Conservation (phyloP, 2,797 vertebrate genomes). For the Coregonus suidteri region DNA sequence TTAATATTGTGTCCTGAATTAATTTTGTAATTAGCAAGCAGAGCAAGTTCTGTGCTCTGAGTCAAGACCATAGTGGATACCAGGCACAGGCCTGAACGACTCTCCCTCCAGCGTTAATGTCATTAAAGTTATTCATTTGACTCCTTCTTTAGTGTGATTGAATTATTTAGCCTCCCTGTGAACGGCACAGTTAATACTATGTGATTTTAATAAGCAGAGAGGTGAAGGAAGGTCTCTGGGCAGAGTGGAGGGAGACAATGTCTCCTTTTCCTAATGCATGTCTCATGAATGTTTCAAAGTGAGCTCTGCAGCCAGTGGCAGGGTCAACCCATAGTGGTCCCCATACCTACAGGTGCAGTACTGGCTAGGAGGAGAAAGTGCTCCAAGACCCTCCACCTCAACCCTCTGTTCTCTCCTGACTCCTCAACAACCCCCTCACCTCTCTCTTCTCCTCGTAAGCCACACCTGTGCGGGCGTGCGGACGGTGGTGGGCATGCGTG, state of each 20-base stretch:
- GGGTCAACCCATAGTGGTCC: conserved; percentile 15
- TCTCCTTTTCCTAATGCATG: conserved; percentile 59
- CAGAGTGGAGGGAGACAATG: conserved; percentile 52
- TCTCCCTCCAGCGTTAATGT: conserved; percentile 71
- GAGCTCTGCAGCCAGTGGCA: conserved; percentile 47
- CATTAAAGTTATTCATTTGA: conserved; percentile 79
- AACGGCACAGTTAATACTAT: conserved; percentile 76
- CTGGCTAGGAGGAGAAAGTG: conserved; percentile 15
- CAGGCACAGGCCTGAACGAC: conserved; percentile 55
- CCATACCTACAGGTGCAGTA: conserved; percentile 43
- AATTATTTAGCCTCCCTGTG: conserved; percentile 76
- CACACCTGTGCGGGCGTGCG: conserved; percentile 57
- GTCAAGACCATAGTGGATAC: conserved; percentile 51
- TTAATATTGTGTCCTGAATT: conserved; percentile 42
- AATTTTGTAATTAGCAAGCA: conserved; percentile 55
- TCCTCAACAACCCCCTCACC: conserved; percentile 15
- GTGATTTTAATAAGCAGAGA: conserved; percentile 80
- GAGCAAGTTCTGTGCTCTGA: conserved; percentile 43
- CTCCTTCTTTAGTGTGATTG: conserved; percentile 75
- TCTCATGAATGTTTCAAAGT: conserved; percentile 70
- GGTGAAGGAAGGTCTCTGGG: conserved; percentile 66
- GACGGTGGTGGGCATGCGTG: no score
- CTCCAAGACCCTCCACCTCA: neutral
- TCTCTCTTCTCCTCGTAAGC: neutral
- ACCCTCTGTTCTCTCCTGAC: neutral